Evolutionary conservation across 2,888 invertebrate genomes (phyloP).

Genomic region (Tolmerus cingulatus): DNA sequence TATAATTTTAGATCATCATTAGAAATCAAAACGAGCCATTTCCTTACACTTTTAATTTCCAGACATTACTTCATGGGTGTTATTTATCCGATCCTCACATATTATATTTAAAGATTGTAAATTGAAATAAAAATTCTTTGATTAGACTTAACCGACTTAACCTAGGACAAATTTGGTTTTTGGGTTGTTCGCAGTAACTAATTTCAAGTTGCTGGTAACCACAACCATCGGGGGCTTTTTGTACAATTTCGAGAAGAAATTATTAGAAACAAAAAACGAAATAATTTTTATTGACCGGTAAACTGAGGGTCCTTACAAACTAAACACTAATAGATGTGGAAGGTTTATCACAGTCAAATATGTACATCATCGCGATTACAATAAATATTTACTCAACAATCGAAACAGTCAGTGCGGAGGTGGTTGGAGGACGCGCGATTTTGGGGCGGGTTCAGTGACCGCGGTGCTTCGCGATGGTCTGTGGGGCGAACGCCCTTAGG

Average conservation of each 20-base stretch:
- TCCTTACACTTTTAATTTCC: not conserved
- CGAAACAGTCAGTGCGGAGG: conserved; percentile 13
- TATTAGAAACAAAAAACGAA: not conserved
- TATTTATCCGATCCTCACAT: not conserved
- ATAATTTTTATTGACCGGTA: not conserved
- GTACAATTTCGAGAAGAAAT: conserved; percentile 9
- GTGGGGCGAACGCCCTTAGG: conserved; percentile 68
- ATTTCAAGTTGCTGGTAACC: conserved; percentile 13
- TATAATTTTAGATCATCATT: not conserved
- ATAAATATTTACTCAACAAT: conserved; percentile 36
- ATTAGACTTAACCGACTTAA: not conserved
- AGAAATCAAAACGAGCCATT: not conserved
- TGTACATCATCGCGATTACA: conserved; percentile 44
- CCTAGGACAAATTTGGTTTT: conserved; percentile 9
- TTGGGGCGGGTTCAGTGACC: conserved; percentile 42
- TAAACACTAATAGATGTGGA: conserved; percentile 20
- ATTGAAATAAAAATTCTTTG: not conserved
- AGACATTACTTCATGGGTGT: not conserved
- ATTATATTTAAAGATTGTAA: not conserved
- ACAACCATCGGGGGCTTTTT: not conserved
- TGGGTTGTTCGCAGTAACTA: conserved; percentile 7
- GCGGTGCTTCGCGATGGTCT: conserved; percentile 48
- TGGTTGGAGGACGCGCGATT: not conserved
- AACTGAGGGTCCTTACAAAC: not conserved
- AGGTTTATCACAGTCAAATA: conserved; percentile 48